Evolutionary conservation across 2,888 invertebrate genomes (phyloP).

Genomic region (Linhomoeus sp.): DNA sequence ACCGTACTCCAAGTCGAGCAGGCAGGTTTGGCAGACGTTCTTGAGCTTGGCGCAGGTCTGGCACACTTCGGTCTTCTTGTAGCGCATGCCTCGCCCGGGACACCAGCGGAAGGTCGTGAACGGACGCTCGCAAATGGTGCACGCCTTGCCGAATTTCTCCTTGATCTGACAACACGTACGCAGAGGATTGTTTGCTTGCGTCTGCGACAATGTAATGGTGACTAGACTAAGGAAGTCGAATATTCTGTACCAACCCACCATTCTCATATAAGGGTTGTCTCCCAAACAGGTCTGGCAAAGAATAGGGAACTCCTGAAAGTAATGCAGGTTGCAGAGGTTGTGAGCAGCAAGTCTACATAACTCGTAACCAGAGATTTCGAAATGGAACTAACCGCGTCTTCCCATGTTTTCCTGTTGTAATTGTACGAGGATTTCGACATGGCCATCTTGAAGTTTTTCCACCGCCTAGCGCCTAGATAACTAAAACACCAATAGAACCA

Average conservation of each 20-base stretch:
- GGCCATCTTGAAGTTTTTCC: constrained; percentile 22
- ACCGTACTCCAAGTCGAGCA: constrained; percentile 76
- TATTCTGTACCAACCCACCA: too few species aligned
- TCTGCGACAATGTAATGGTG: background rate
- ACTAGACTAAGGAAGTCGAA: too few species aligned
- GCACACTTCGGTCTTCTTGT: constrained; percentile 87
- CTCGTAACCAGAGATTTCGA: background rate
- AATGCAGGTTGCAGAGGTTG: background rate
- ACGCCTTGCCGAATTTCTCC: constrained; percentile 81
- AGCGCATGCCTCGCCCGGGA: constrained; percentile 63
- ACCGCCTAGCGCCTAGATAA: too few species aligned
- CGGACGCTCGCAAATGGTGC: constrained; percentile 78
- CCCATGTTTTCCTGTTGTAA: constrained; percentile 37
- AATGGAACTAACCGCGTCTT: constrained; percentile 31
- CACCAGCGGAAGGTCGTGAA: constrained; percentile 93
- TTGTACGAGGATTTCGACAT: constrained; percentile 31
- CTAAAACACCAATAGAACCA: too few species aligned
- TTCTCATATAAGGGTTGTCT: constrained; percentile 83
- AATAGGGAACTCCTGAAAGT: constrained; percentile 71
- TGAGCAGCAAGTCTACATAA: background rate
- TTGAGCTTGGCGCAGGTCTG: constrained; percentile 83
- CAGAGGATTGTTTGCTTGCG: background rate
- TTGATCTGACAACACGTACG: constrained; percentile 48
- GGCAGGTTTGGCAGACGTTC: constrained; percentile 86
- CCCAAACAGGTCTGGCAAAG: constrained; percentile 86